These are phyloP conservation scores for Diarsia mendica DNA, from an alignment of 2,888 invertebrate genomes.

Conservation along the genomic window DNA sequence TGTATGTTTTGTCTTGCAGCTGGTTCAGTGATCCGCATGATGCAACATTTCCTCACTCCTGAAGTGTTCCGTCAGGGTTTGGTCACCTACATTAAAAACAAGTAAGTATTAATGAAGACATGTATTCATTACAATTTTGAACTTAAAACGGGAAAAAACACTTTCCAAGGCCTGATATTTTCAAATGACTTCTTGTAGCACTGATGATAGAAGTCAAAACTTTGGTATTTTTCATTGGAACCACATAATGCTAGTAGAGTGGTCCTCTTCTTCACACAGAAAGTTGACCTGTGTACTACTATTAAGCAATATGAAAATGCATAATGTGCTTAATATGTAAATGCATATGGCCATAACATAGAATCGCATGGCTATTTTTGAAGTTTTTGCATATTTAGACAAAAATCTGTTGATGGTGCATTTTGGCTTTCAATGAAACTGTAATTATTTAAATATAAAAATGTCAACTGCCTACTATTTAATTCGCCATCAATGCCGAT, in stretches of 20 bases:
- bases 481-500: too few relatives aligned
- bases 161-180: not conserved
- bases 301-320: not conserved
- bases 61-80: constrained; percentile 90
- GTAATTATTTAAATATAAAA: not conserved
- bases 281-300: not conserved
- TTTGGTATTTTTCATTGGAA: not conserved
- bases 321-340: too few relatives aligned
- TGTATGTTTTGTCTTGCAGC: constrained; percentile 74
- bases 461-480: too few relatives aligned
- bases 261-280: not conserved
- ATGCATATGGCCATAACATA: not conserved
- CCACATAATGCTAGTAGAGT: not conserved
- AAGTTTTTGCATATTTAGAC: not conserved
- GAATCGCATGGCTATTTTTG: not conserved
- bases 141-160: not conserved
- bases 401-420: not conserved
- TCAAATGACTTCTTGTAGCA: not conserved
- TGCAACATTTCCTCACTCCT: constrained; percentile 89
- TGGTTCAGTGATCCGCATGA: constrained; percentile 91
- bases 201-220: not conserved
- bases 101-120: constrained; percentile 74
- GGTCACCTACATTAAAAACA: constrained; percentile 79
- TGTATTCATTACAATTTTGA: not conserved
- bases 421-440: not conserved